Percentiles rank a stretch among this genome's conserved stretches.
phyloP scores from a whole-genome alignment of 2,797 vertebrate species.

The Urosaurus nigricauda region DNA sequence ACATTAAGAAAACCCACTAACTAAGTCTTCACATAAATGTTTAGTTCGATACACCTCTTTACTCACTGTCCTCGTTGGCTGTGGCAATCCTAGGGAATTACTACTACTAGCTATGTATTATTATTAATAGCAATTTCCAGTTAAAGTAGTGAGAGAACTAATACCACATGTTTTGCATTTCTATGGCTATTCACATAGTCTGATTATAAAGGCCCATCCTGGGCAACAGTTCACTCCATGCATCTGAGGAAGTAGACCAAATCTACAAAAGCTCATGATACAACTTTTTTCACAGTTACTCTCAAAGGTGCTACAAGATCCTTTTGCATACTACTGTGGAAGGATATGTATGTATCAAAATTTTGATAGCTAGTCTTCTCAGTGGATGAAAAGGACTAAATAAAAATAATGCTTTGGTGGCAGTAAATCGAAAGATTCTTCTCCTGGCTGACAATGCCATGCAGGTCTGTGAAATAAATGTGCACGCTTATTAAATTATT shows the following conservation, averaged over 20 bases:
- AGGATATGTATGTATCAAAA: slow-evolving; percentile 96
- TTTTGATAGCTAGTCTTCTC: slow-evolving; percentile 87
- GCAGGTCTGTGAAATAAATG: slow-evolving; percentile 86
- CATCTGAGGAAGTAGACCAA: too few species aligned
- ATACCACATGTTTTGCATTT: not conserved
- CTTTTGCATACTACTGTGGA: slow-evolving; percentile 59
- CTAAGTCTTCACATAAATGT: not conserved
- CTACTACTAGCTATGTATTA: not conserved
- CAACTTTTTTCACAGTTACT: too few species aligned
- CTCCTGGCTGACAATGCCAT: slow-evolving; percentile 93
- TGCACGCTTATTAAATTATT: not conserved
- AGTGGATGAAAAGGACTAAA: slow-evolving; percentile 90
- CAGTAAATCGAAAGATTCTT: slow-evolving; percentile 92
- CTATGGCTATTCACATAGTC: too few species aligned
- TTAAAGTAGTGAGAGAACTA: slow-evolving; percentile 14
- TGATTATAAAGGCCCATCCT: too few species aligned
- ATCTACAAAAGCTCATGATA: too few species aligned
- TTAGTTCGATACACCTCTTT: not conserved
- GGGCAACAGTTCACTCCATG: too few species aligned
- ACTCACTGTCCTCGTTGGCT: not conserved
- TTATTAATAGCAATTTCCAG: not conserved
- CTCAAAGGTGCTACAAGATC: too few species aligned
- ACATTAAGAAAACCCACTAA: not conserved
- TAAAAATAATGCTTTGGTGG: slow-evolving; percentile 88
- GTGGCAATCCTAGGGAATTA: not conserved